Conservation (phyloP, 2,113 vertebrate genomes). For the Canis aureus region DNA sequence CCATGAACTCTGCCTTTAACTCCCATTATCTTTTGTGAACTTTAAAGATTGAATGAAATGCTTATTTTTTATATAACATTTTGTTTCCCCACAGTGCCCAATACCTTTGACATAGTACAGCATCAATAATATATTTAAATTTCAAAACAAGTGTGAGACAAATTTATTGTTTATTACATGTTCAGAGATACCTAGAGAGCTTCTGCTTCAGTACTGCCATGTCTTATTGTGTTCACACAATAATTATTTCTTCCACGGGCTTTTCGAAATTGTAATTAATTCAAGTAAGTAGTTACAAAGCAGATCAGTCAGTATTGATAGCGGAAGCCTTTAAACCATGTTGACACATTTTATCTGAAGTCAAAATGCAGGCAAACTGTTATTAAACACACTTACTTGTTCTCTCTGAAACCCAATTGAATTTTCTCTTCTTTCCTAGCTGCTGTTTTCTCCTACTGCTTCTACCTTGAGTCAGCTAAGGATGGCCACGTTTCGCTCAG, state of each 20-base stretch:
- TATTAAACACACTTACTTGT: background rate
- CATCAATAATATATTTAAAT: background rate
- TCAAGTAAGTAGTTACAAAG: background rate
- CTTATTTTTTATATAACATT: background rate
- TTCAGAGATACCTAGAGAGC: background rate
- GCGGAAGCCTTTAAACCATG: background rate
- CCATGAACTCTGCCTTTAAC: background rate
- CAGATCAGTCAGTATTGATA: background rate
- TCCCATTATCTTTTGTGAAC: background rate
- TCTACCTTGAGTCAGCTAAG: conserved; percentile 9
- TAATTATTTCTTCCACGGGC: background rate
- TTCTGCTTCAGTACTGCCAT: background rate
- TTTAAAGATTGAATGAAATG: background rate
- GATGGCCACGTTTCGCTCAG: background rate
- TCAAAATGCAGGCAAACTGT: background rate
- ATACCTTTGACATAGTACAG: background rate
- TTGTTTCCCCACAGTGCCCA: background rate
- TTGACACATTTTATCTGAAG: background rate
- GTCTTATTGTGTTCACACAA: background rate
- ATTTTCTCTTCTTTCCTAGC: background rate
- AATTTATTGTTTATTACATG: background rate
- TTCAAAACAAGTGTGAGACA: background rate
- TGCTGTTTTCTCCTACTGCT: conserved; percentile 1
- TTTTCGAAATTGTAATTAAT: background rate
- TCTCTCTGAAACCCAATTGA: background rate